These are phyloP conservation scores for Notoglanidium macrostoma DNA, from an alignment of 2,797 vertebrate species.

Conservation along the genomic window DNA sequence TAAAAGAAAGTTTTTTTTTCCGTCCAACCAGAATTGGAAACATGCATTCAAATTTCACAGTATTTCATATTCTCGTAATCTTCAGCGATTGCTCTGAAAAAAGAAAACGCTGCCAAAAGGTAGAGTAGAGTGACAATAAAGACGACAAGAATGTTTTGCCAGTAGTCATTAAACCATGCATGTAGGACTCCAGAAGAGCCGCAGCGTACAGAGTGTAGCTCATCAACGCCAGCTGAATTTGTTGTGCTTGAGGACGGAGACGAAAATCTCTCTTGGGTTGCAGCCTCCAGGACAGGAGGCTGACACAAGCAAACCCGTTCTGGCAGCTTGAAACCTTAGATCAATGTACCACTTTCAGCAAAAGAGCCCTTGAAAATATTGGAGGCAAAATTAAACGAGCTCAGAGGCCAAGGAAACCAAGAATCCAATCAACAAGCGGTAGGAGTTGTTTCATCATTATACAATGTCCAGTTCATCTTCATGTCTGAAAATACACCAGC, in stretches of 20 bases:
- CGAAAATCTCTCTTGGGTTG: not conserved
- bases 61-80: conserved; percentile 11
- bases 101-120: not conserved
- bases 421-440: not conserved
- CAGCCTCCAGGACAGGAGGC: too few species aligned
- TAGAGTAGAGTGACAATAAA: not conserved
- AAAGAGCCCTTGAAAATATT: not conserved
- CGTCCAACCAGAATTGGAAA: not conserved
- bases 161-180: not conserved
- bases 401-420: not conserved
- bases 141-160: not conserved
- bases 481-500: not conserved
- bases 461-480: not conserved
- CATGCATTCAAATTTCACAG: conserved; percentile 32
- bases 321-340: not conserved
- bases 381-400: not conserved
- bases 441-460: not conserved
- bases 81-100: conserved; percentile 1
- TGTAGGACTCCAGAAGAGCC: not conserved
- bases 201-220: not conserved
- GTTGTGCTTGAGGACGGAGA: not conserved
- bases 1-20: not conserved
- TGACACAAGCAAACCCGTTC: not conserved
- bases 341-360: not conserved
- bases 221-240: not conserved